Evolutionary conservation across 2,888 invertebrate genomes (phyloP).

Genomic region (Podabrus alpinus): DNA sequence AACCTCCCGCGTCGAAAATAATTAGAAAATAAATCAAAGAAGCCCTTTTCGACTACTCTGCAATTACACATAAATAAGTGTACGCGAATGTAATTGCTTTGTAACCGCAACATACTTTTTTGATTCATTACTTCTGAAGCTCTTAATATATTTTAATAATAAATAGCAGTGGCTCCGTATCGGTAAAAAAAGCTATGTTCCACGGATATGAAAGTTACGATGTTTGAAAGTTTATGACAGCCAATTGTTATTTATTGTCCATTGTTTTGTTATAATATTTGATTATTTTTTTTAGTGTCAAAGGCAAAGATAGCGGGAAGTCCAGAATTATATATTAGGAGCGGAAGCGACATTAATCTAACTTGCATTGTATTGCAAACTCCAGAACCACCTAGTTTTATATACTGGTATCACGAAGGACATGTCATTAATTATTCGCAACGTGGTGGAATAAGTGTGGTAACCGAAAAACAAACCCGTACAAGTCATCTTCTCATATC

Average conservation of each 20-base stretch:
- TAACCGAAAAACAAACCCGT: slow-evolving; percentile 82
- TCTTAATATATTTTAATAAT: background rate
- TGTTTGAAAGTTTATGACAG: background rate
- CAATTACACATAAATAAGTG: background rate
- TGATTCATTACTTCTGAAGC: background rate
- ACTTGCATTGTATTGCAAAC: slow-evolving; percentile 85
- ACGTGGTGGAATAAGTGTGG: slow-evolving; percentile 83
- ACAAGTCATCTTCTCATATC: slow-evolving; percentile 84
- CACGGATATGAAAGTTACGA: background rate
- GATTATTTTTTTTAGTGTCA: slow-evolving; percentile 69
- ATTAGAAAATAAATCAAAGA: background rate
- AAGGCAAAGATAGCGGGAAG: slow-evolving; percentile 87
- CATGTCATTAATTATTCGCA: slow-evolving; percentile 84
- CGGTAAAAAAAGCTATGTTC: background rate
- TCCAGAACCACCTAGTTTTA: slow-evolving; percentile 80
- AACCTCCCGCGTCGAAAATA: background rate
- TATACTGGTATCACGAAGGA: slow-evolving; percentile 81
- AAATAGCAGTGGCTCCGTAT: background rate
- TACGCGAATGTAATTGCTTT: background rate
- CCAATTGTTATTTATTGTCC: background rate
- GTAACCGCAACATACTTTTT: background rate
- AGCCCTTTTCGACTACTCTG: background rate
- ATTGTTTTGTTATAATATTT: background rate
- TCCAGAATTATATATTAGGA: slow-evolving; percentile 83
- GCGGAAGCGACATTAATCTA: slow-evolving; percentile 89